These are phyloP conservation scores for Andrena haemorrhoa DNA, from an alignment of 2,888 invertebrate species.

Conservation along the genomic window DNA sequence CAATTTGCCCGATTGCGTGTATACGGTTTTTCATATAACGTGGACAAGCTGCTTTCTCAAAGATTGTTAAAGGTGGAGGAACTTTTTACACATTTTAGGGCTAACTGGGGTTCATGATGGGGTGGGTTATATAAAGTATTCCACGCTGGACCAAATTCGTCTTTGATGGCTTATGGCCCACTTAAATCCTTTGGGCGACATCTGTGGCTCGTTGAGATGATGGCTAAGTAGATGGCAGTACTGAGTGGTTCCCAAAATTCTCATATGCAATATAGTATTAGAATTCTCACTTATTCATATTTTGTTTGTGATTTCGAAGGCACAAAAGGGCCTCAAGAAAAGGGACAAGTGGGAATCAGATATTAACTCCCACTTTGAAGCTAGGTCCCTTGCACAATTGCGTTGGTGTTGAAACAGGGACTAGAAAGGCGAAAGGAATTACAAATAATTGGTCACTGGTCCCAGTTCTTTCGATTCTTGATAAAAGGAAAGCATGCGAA, in stretches of 20 bases:
- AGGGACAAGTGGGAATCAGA: slow-evolving; percentile 1
- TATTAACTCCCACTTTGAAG: slow-evolving; percentile 21
- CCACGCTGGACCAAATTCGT: slow-evolving; percentile 19
- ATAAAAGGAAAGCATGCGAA: neutral
- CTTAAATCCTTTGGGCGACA: slow-evolving; percentile 25
- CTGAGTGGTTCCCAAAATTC: slow-evolving; percentile 1
- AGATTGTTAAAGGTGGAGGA: neutral
- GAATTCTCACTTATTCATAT: neutral
- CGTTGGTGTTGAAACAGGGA: neutral
- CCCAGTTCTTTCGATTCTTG: neutral
- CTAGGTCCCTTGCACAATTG: slow-evolving; percentile 9
- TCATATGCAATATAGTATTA: slow-evolving; percentile 2
- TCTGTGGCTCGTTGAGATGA: slow-evolving; percentile 9
- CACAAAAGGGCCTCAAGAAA: neutral
- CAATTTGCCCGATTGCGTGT: neutral
- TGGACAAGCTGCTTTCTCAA: neutral
- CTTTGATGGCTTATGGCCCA: slow-evolving; percentile 19
- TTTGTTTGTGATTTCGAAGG: too few species aligned
- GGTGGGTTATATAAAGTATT: slow-evolving; percentile 2
- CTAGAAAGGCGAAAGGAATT: neutral
- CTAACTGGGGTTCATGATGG: neutral
- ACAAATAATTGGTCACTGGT: neutral
- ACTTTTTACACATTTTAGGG: neutral
- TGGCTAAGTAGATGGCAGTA: slow-evolving; percentile 5
- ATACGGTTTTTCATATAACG: neutral